These are phyloP conservation scores for Nettapus auritus DNA, from an alignment of 2,113 vertebrate genomes.

Conservation along the genomic window DNA sequence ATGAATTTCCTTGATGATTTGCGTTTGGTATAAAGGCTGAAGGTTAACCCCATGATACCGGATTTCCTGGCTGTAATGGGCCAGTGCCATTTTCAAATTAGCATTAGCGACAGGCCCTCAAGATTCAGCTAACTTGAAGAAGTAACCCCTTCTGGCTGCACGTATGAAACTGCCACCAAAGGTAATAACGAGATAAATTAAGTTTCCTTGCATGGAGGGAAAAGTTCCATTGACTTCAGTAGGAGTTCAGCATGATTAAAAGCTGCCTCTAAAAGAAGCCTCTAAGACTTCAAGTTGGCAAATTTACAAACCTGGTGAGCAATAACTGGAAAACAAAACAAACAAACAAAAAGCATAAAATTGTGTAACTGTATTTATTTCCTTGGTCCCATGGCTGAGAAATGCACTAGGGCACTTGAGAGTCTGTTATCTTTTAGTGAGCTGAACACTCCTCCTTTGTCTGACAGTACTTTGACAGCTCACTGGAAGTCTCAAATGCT, in stretches of 20 bases:
- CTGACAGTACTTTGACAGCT: background rate
- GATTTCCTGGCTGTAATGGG: constrained; percentile 32
- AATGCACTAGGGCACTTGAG: background rate
- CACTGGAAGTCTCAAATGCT: background rate
- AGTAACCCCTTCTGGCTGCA: background rate
- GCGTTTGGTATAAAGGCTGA: background rate
- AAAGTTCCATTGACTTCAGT: background rate
- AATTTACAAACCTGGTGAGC: no score
- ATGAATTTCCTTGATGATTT: constrained; percentile 64
- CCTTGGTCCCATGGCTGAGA: background rate
- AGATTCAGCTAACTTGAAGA: background rate
- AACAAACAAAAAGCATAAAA: background rate
- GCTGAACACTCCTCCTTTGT: background rate
- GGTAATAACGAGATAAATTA: background rate
- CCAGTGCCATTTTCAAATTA: constrained; percentile 33
- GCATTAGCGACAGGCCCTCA: background rate
- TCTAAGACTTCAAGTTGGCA: no score
- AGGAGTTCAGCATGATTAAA: background rate
- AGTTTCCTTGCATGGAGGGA: background rate
- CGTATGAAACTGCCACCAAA: accelerated
- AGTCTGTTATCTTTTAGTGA: background rate
- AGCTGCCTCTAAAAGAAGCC: background rate
- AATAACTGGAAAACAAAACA: no score
- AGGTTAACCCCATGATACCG: constrained; percentile 33
- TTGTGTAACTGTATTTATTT: background rate